Conservation (phyloP, 2,888 invertebrate genomes). For the Sarcophaga carnaria region DNA sequence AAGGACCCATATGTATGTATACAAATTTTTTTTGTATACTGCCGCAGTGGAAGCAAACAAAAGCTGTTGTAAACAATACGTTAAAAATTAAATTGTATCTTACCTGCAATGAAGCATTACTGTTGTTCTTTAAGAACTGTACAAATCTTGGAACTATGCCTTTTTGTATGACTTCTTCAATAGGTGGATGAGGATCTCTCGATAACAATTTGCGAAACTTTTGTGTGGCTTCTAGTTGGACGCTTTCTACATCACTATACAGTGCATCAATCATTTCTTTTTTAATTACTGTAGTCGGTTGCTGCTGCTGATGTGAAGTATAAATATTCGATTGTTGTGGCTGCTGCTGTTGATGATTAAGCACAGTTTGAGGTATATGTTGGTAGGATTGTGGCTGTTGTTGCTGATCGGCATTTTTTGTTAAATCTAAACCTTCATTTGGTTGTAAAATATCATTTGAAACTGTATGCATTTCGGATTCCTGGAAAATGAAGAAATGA, state of each 20-base stretch:
- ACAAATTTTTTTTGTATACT: too few relatives aligned
- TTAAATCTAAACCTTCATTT: slow-evolving; percentile 56
- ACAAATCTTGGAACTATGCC: slow-evolving; percentile 98
- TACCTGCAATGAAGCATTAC: slow-evolving; percentile 94
- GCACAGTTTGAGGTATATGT: slow-evolving; percentile 64
- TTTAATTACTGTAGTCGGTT: slow-evolving; percentile 75
- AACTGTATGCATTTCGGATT: slow-evolving; percentile 73
- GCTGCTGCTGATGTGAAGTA: slow-evolving; percentile 44
- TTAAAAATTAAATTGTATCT: slow-evolving; percentile 17
- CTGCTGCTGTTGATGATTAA: slow-evolving; percentile 55
- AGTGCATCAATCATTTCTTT: slow-evolving; percentile 92
- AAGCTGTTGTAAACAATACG: too few relatives aligned
- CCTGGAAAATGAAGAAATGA: slow-evolving; percentile 67
- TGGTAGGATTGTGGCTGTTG: slow-evolving; percentile 56
- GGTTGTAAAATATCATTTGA: slow-evolving; percentile 52
- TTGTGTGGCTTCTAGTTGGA: slow-evolving; percentile 93
- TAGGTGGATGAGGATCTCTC: slow-evolving; percentile 97
- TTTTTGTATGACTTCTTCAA: slow-evolving; percentile 96
- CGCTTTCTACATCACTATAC: slow-evolving; percentile 88
- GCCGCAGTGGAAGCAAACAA: too few relatives aligned
- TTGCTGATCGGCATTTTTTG: slow-evolving; percentile 52
- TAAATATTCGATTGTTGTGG: slow-evolving; percentile 58
- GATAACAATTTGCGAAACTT: slow-evolving; percentile 96
- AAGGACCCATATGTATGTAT: too few relatives aligned
- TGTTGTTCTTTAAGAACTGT: slow-evolving; percentile 91